phyloP scores from a whole-genome alignment of 1,140 invertebrate species.

The Microplitis mediator region DNA sequence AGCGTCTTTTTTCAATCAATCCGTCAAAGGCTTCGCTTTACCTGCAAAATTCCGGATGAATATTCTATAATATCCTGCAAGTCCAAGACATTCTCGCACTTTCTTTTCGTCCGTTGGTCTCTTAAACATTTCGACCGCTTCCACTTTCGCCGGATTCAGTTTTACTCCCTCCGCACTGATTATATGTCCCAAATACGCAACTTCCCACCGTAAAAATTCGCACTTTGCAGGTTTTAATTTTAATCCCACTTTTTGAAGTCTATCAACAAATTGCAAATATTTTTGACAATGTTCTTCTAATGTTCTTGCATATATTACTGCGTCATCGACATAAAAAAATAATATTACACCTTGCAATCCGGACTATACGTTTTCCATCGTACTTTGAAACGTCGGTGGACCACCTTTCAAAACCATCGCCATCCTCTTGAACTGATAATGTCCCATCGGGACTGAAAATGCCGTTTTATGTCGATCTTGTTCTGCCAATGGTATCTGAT shows the following conservation, averaged over 20 bases:
- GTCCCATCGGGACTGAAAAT: neutral
- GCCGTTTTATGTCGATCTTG: neutral
- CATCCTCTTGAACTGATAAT: neutral
- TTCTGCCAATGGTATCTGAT: neutral
- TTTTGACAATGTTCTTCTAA: constrained; percentile 1
- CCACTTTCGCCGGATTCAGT: no score
- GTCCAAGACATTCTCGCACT: no score
- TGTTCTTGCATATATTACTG: neutral
- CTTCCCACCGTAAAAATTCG: no score
- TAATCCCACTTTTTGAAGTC: neutral
- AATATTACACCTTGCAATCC: neutral
- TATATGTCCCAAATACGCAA: no score
- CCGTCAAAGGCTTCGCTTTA: no score
- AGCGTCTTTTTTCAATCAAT: no score
- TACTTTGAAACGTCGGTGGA: neutral
- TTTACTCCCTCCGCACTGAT: no score
- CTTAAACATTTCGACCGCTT: no score
- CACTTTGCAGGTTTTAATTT: neutral
- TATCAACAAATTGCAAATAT: neutral
- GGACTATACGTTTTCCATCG: neutral
- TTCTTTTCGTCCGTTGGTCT: no score
- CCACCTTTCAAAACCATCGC: neutral
- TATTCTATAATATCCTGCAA: no score
- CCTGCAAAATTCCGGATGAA: no score
- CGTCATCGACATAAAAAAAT: constrained; percentile 6